Percentiles rank a stretch among this genome's conserved stretches.
Evolutionary conservation across 2,888 invertebrate genomes (phyloP).

Genomic region (Heteromyza rotundicornis): DNA sequence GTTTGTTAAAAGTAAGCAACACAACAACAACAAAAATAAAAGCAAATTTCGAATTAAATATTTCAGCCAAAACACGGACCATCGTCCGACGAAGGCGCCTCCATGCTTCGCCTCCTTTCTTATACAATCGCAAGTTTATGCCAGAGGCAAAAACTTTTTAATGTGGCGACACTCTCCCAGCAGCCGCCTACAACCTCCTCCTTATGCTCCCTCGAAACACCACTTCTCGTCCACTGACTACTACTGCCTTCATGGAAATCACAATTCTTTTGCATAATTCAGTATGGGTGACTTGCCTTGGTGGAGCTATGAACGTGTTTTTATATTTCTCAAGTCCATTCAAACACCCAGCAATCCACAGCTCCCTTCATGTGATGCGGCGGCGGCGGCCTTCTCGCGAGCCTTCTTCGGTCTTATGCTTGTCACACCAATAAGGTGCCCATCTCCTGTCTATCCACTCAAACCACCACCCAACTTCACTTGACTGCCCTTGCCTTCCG

Average conservation of each 20-base stretch:
- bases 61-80: constrained; percentile 19
- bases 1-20: neutral
- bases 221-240: neutral
- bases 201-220: no score
- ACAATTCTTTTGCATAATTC: constrained; percentile 56
- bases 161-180: constrained; percentile 6
- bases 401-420: constrained; percentile 35
- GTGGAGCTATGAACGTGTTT: neutral
- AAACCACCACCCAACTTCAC: neutral
- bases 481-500: neutral
- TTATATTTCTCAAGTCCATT: neutral
- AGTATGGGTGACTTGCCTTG: no score
- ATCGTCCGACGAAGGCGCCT: neutral
- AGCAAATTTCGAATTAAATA: constrained; percentile 14
- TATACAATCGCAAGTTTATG: neutral
- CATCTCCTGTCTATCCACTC: no score
- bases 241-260: no score
- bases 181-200: neutral
- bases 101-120: neutral
- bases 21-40: neutral
- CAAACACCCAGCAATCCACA: no score
- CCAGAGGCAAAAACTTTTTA: constrained; percentile 11
- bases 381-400: neutral
- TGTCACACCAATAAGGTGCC: constrained; percentile 42
- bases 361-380: neutral